These are phyloP conservation scores for Neosilurus mollespiculum DNA, from an alignment of 2,797 vertebrate species.

Conservation along the genomic window DNA sequence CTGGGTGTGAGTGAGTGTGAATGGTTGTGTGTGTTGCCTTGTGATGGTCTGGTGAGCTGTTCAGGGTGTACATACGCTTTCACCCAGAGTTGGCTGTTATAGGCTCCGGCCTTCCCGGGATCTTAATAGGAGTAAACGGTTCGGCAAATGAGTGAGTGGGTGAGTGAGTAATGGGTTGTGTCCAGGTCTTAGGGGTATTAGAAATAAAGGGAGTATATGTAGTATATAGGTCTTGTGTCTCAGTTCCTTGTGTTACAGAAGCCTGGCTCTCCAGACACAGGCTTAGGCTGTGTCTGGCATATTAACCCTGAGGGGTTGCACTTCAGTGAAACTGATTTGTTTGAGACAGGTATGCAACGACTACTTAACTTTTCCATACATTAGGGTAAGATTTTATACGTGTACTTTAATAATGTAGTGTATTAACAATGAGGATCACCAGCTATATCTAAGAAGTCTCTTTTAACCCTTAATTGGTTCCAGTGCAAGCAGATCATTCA, in stretches of 20 bases:
- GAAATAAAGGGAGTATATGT: background rate
- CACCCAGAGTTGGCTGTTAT: too few relatives aligned
- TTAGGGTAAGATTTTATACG: background rate
- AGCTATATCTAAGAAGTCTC: background rate
- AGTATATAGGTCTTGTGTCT: constrained; percentile 6
- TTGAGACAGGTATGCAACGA: background rate
- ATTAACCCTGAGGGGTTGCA: constrained; percentile 29
- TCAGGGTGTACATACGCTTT: too few relatives aligned
- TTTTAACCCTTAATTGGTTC: background rate
- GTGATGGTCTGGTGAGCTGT: too few relatives aligned
- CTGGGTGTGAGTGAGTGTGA: too few relatives aligned
- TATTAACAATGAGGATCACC: background rate
- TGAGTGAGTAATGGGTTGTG: too few relatives aligned
- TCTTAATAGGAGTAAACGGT: too few relatives aligned
- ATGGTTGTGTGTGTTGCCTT: too few relatives aligned
- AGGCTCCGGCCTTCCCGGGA: too few relatives aligned
- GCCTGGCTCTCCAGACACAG: constrained; percentile 36
- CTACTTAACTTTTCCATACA: constrained; percentile 22
- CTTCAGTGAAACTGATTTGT: constrained; percentile 21
- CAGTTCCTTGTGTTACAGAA: constrained; percentile 16
- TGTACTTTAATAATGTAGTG: background rate
- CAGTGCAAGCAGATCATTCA: background rate
- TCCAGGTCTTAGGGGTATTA: background rate
- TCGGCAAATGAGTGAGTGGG: too few relatives aligned
- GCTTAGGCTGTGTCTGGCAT: constrained; percentile 33